Base-by-base conservation (phyloP, 2,888 invertebrate genomes). In the Eupithecia tripunctaria region DNA sequence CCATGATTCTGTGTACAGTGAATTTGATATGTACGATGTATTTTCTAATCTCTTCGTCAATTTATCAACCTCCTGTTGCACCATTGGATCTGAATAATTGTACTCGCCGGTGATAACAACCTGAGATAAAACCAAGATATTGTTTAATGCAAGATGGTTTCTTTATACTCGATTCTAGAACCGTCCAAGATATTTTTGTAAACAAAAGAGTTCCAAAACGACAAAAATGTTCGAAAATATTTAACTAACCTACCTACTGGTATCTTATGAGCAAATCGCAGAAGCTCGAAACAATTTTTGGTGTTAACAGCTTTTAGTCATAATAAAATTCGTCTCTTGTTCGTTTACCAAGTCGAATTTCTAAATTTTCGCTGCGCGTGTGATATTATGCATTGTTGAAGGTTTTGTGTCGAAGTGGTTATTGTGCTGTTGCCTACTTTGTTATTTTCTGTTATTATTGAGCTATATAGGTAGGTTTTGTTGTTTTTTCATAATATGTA, bases 1-100 rank as follows among this genome's bases (percentile, higher is more conserved):
- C 98, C 98, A 98, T 0, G 98, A 98, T 89, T 98, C 98, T 0
- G 98, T 98, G 86, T 98, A 98, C 1, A 97, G 88, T 0, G 97
- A 96, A 59, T 96, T 96, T 1, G 97, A 96, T 71, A 98, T 96
- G 87, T 97, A 98, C 0, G 96, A 95, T 0, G 97, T 97, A 75
- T 96, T 96, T 87, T 98, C 98, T 78, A 98, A 94, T 36, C 95
- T 96, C 79, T 96, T 95, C 1, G 98, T 97, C 74, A 98, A 90
- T 69, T 96, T 95, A 89, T 98, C 98, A 38, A 98, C 96, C 91
- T 97, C 96, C n/a, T 95, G 91, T 87, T 98, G 98, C 2, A 97
- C 94, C 70, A 91, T 85, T 0, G 96, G 96, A 85, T 98, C 97
- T 5, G 98, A 97, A 90, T 98, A 98, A 87, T 98, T 96, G 80